phyloP scores from a whole-genome alignment of 2,113 vertebrate species.

The Oncorhynchus tshawytscha region DNA sequence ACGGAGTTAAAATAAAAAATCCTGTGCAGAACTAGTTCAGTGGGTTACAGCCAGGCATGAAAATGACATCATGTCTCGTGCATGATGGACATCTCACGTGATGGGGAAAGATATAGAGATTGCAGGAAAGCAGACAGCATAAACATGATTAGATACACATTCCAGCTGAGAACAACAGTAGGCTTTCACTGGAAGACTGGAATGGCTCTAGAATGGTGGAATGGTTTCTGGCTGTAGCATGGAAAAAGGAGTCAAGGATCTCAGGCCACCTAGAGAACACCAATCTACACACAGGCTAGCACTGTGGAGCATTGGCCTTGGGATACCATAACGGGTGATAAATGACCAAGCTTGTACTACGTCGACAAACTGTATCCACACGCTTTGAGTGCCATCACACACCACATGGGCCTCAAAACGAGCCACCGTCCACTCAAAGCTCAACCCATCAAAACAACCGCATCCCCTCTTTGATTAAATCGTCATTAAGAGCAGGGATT shows the following conservation, averaged over 20 bases:
- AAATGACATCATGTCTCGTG: slow-evolving; percentile 27
- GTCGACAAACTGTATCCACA: no score
- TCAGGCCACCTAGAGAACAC: neutral
- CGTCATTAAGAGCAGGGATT: slow-evolving; percentile 51
- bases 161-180: neutral
- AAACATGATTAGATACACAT: slow-evolving; percentile 3
- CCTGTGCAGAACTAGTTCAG: slow-evolving; percentile 34
- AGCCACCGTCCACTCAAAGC: neutral
- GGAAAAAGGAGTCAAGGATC: neutral
- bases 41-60: slow-evolving; percentile 33
- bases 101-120: slow-evolving; percentile 17
- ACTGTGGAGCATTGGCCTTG: no score
- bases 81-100: slow-evolving; percentile 10
- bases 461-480: slow-evolving; percentile 38
- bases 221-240: neutral
- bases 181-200: neutral
- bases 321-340: no score
- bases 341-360: no score
- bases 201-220: neutral
- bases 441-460: slow-evolving; percentile 13
- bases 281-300: neutral
- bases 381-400: no score
- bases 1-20: slow-evolving; percentile 32
- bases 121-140: neutral
- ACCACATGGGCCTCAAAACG: no score